phyloP scores from a whole-genome alignment of 1,140 invertebrate species.

The Temnothorax longispinosus region DNA sequence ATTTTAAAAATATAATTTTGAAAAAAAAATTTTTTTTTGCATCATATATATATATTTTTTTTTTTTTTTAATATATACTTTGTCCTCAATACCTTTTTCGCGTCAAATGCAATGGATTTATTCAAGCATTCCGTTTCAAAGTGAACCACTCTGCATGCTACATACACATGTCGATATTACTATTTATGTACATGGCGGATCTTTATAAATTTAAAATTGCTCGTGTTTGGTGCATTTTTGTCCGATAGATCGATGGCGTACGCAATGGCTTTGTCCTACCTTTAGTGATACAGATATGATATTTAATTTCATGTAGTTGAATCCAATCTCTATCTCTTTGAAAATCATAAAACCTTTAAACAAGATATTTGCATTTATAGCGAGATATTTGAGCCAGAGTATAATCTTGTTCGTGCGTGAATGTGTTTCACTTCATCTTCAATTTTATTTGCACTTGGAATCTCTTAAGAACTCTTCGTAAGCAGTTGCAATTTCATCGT shows the following conservation, averaged over 20 bases:
- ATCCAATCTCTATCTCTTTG: neutral
- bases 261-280: neutral
- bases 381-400: neutral
- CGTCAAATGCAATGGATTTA: neutral
- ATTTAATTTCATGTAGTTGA: neutral
- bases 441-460: constrained; percentile 40
- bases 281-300: neutral
- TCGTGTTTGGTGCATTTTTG: neutral
- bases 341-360: constrained; percentile 13
- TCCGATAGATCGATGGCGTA: neutral
- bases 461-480: constrained; percentile 82
- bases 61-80: neutral
- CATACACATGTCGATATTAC: constrained; percentile 2
- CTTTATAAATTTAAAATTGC: neutral
- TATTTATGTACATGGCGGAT: constrained; percentile 30
- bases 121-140: neutral
- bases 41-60: neutral
- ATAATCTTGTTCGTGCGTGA: neutral
- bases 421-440: neutral
- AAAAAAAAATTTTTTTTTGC: neutral
- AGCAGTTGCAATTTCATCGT: constrained; percentile 80
- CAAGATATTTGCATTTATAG: constrained; percentile 2
- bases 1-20: neutral
- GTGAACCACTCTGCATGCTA: constrained; percentile 14
- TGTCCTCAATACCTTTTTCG: neutral